Evolutionary conservation across 1,140 invertebrate species (phyloP), one percentile per base, ranked within the genome.

Genomic region (Apis florea): DNA sequence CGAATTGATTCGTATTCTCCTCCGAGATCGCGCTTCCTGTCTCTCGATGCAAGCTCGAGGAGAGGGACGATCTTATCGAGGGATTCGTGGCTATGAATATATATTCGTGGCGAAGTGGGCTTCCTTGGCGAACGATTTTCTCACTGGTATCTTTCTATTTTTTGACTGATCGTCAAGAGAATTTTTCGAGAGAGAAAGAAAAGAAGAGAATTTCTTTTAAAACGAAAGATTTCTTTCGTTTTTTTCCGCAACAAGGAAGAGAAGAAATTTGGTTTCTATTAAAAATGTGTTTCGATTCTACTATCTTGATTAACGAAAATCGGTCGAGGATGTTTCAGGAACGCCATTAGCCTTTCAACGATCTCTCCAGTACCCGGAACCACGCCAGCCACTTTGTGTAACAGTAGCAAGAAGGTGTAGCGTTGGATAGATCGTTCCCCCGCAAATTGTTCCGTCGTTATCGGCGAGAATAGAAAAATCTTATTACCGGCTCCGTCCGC

Each of bases 361-460:
- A 85, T 85, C 76, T 72, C 76, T 72, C 54, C 59, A 21, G 54
- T 77, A 67, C 49, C 59, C 40, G 54, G 61, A 76, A 82, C 66
- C n/a, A n/a, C n/a, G n/a, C n/a, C 21, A n/a, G 59, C 56, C 53
- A 72, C 84, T 53, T 51, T 31, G 70, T 51, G 15, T 58, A 68
- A 81, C 31, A 81, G 9, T 24, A 15, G 9, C 68, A 19, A 47
- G 24, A n/a, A n/a, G n/a, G n/a, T n/a, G 21, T 53, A 53, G 49
- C 49, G 0, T 21, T 40, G 19, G 19, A 11, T 21, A 40, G 63
- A 66, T 66, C 31, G 31, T 66, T 66, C 17, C 31, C 9, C 21
- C 12, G 64, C 21, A 51, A 69, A 69, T 69, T n/a, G 67, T 68
- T n/a, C 21, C 66, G 26, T 15, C 26, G 6, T 40, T 40, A 40